Conservation (phyloP, 2,888 invertebrate species). For the Ectemnius cavifrons region DNA sequence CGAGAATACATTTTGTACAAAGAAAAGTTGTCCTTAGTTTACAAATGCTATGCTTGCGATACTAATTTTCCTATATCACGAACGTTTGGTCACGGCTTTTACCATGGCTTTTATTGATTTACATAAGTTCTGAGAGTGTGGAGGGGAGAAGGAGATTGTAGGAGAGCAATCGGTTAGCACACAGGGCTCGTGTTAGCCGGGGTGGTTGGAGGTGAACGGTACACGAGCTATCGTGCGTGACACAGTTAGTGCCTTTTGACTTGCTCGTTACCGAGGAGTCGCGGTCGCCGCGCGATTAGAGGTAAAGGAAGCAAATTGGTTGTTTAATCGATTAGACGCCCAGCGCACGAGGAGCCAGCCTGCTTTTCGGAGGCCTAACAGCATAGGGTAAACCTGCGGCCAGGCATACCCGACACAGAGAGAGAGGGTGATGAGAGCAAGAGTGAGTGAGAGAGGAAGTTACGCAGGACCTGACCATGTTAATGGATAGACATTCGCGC, state of each 20-base stretch:
- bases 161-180: not conserved
- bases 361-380: conserved; percentile 28
- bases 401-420: too few relatives aligned
- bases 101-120: not conserved
- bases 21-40: too few relatives aligned
- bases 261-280: conserved; percentile 10
- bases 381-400: conserved; percentile 10
- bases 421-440: too few relatives aligned
- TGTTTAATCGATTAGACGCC: conserved; percentile 39
- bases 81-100: too few relatives aligned
- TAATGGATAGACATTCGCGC: conserved; percentile 58
- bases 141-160: not conserved
- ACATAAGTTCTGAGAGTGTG: not conserved
- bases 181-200: not conserved
- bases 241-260: conserved; percentile 21
- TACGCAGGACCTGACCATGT: conserved; percentile 28
- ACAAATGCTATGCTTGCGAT: too few relatives aligned
- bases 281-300: conserved; percentile 22
- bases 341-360: not conserved
- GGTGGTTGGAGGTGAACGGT: conserved; percentile 7
- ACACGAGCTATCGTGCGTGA: conserved; percentile 22
- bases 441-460: too few relatives aligned
- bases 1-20: too few relatives aligned
- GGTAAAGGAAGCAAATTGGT: conserved; percentile 39
- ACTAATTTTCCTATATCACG: too few relatives aligned